Base-by-base conservation (phyloP, 2,113 vertebrate genomes). In the Sinosuthora webbiana region DNA sequence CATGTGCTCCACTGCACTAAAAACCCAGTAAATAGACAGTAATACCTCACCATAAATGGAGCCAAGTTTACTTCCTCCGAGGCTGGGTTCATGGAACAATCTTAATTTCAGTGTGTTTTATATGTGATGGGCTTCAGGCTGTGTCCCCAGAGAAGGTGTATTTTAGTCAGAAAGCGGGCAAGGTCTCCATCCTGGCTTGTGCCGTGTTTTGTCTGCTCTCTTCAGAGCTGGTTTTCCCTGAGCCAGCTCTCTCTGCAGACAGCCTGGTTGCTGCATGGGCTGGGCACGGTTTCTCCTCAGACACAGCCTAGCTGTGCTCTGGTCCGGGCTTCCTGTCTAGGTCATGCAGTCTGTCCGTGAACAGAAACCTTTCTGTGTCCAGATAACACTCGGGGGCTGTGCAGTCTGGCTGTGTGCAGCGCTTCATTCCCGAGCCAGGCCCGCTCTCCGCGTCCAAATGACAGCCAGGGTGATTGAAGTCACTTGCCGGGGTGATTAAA, bases 271-370 rank as follows among this genome's bases (percentile, higher is more conserved):
- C 57, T 82, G 71, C 60, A 56, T 24, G 31, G 69, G 68, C 69
- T 71, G 81, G 70, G 71, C 73, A 77, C 49, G 42, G n/a, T 65
- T 68, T 90, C 64, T 68, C 37, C 42, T 77, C 81, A 92, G 90
- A 91, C 59, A 31, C 52, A 71, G 87, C 53, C 56, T 81, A 23
- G 79, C 76, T 69, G 23, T 6, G 13, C 1, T 4, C 70, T 85
- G 76, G 35, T 87, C 74, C 67, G 56, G 74, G 70, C 71, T 96
- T 96, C 93, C 96, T 95, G 93, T 95, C 89, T 89, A 22, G 79
- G 49, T 84, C 77, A 33, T 16, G 69, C 89, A 84, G 87, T 75
- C 74, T 94, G 52, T 82, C 77, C 15, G 13, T 88, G 90, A 95
- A 90, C 92, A 96, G 87, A 90, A 78, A 41, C 86, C 39, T 90